Evolutionary conservation across 1,140 invertebrate species (phyloP).

Genomic region (Campodea augens): DNA sequence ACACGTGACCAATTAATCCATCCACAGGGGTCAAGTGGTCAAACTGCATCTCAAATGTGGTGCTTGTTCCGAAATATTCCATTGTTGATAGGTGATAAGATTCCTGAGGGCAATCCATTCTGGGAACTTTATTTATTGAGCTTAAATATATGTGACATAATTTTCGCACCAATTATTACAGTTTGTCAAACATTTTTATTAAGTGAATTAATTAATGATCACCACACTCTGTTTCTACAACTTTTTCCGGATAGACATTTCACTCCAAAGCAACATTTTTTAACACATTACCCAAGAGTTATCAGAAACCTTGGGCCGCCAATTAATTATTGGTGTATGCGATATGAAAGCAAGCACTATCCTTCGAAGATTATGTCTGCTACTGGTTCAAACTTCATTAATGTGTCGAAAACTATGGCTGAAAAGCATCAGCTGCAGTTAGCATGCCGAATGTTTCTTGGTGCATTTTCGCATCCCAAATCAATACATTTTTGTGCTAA

Average conservation of each 20-base stretch:
- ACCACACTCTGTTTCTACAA: not conserved
- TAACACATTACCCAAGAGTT: not conserved
- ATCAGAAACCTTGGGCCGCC: not conserved
- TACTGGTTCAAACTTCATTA: not conserved
- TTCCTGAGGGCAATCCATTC: not conserved
- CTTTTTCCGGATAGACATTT: not conserved
- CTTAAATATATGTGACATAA: not conserved
- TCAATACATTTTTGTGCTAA: not conserved
- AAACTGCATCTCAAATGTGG: constrained; percentile 2
- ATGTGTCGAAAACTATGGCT: no score
- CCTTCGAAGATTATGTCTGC: not conserved
- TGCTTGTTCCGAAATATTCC: not conserved
- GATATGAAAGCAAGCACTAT: not conserved
- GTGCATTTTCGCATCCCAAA: not conserved
- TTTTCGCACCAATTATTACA: not conserved
- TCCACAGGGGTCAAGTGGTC: not conserved
- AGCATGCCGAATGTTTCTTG: not conserved
- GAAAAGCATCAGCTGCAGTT: not conserved
- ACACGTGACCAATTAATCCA: not conserved
- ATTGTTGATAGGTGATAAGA: not conserved
- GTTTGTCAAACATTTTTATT: not conserved
- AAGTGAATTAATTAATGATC: not conserved
- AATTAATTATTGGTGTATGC: not conserved
- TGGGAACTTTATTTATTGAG: not conserved
- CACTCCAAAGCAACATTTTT: not conserved